Evolutionary conservation across 2,888 invertebrate genomes (phyloP), one percentile per base, ranked within the genome.

Genomic region (Drepanosiphum platanoidis): DNA sequence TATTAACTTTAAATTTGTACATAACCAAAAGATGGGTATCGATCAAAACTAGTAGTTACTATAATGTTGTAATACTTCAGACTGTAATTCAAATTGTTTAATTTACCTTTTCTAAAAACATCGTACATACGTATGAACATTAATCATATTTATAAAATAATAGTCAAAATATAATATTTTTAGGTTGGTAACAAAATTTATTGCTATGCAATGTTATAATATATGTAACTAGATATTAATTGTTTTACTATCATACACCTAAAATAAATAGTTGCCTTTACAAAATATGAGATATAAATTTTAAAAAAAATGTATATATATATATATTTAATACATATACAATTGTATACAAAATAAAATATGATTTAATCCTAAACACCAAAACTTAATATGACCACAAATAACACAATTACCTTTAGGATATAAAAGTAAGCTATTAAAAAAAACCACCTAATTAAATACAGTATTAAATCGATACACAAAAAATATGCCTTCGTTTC

Each of bases 291-390:
- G 46, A 32, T 58, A 70, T 7, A n/a, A n/a, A n/a, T n/a, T n/a
- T 30, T 70, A 36, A 58, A 58, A 52, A 77, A 77, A 39, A 75
- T n/a, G n/a, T n/a, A n/a, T n/a, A n/a, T n/a, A n/a, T n/a, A n/a
- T n/a, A n/a, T n/a, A 8, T 30, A 13, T 64, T 42, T 61, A 22
- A 42, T 61, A 64, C 36, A 42, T 61, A 64, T 27, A 64, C 64
- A 78, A 66, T n/a, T 4, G 34, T 79, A 8, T 80, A 80, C 30
- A 58, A 71, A 58, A 80, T 70, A 80, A 79, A 9, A 11, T 46
- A 46, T 46, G 22, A 3, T 46, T 36, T 52, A 0, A 80, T 52
- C 11, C 80, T 80, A 27, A 36, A 52, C 70, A 70, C 80, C 66
- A 79, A 64, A 64, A 46, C 61, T 11, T 61, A 68, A 15, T n/a